Base-by-base conservation (phyloP, 1,140 invertebrate species). In the Pogonognathellus flavescens region DNA sequence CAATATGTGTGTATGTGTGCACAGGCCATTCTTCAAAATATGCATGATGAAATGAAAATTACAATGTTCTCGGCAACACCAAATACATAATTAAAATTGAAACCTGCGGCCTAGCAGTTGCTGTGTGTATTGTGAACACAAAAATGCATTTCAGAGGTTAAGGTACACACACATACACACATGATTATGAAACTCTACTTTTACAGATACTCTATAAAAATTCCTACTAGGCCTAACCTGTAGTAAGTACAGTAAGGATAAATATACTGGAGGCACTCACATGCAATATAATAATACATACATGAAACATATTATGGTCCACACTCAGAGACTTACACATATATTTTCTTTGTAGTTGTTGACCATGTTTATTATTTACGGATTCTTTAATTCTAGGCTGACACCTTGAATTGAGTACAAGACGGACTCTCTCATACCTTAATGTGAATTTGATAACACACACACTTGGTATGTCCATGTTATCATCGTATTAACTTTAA, bases 401-500 rank as follows among this genome's bases (percentile, higher is more conserved):
- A 76, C 70, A 76, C 70, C 70, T 76, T 76, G 70, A 76, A 9
- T 50, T n/a, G 70, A 50, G 16, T 50, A 76, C 70, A 76, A 66
- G 14, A 66, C 25, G 20, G 62, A 66, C 62, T 20, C 22, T 66
- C 25, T 66, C 20, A 66, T 66, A 25, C 20, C 25, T 25, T 25
- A 25, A 25, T 66, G 31, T 41, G 31, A 41, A 41, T 41, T 41
- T 41, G 31, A 41, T 41, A 41, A 41, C 31, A 41, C 31, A 41
- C 31, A 66, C 62, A 66, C 11, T 31, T 13, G 14, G 41, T 76
- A 76, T 41, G 31, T 76, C 31, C 20, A 66, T 66, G 62, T 14
- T 66, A 76, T n/a, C 70, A 50, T 76, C 70, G 41, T 50, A 76
- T 76, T 76, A 76, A 76, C 41, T 76, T 76, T 49, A 76, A 76